A percentile compares a stretch with the other conserved stretches of the same genome.
Evolutionary conservation across 2,113 vertebrate genomes (phyloP).

Genomic region (Aspiorhynchus laticeps): DNA sequence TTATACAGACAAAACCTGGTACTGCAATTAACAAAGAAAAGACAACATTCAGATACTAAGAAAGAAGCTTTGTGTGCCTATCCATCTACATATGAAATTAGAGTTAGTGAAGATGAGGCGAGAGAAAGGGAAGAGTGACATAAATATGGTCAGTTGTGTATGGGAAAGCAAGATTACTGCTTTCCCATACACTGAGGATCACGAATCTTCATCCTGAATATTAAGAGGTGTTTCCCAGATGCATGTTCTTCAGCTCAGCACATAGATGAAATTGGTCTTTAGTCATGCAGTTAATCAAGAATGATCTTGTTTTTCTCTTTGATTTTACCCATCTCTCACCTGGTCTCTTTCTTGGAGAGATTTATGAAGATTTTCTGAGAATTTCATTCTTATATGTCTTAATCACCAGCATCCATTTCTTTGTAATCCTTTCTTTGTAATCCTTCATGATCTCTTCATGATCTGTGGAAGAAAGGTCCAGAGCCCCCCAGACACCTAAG

Average conservation of each 20-base stretch:
- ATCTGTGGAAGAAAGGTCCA: conserved; percentile 58
- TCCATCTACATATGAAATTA: background rate
- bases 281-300: background rate
- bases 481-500: conserved; percentile 11
- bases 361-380: background rate
- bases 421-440: conserved; percentile 60
- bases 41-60: background rate
- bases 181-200: no score
- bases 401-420: conserved; percentile 51
- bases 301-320: background rate
- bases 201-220: background rate
- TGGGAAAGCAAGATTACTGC: background rate
- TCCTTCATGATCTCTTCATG: conserved; percentile 23
- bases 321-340: conserved; percentile 5
- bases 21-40: background rate
- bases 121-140: background rate
- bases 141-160: no score
- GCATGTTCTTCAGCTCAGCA: background rate
- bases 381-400: conserved; percentile 39
- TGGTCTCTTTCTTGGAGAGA: background rate
- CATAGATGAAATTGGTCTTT: no score
- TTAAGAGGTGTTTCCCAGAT: background rate
- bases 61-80: background rate
- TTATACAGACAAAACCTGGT: conserved; percentile 34
- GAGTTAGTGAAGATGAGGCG: background rate